These are phyloP conservation scores for Pocillopora grandis DNA, from an alignment of 92 coral and sea anemone genomes.

Conservation along the genomic window DNA sequence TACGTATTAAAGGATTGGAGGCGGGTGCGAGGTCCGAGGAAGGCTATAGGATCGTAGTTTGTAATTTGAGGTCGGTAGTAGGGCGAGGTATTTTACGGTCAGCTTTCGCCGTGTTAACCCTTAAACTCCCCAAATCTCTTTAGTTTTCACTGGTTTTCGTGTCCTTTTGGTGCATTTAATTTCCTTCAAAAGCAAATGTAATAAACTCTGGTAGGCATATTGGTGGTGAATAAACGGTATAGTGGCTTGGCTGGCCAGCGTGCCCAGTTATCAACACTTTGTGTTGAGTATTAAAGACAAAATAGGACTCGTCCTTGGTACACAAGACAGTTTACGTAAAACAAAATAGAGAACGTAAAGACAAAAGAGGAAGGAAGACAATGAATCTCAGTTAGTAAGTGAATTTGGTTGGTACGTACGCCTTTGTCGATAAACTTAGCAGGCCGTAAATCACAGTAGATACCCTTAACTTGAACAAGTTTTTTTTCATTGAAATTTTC, in stretches of 20 bases:
- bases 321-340: too few species aligned
- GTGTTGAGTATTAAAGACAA: neutral
- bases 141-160: neutral
- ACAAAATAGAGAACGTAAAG: too few species aligned
- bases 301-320: neutral
- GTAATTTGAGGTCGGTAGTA: neutral
- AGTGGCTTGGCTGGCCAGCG: constrained; percentile 1
- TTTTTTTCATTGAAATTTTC: too few species aligned
- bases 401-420: too few species aligned
- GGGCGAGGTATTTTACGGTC: neutral
- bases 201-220: neutral
- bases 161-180: neutral
- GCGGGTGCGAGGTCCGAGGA: neutral
- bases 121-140: neutral
- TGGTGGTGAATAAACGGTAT: neutral
- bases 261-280: neutral
- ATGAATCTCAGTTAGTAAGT: too few species aligned
- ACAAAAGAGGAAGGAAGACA: too few species aligned
- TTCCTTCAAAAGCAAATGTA: too few species aligned
- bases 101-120: neutral
- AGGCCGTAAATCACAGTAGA: too few species aligned
- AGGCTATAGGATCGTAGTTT: neutral
- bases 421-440: too few species aligned
- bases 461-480: too few species aligned
- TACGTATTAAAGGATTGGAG: neutral